A percentile compares a stretch with the other conserved stretches of the same genome.
Evolutionary conservation across 2,797 vertebrate species (phyloP).

Genomic region (Staurois parvus): DNA sequence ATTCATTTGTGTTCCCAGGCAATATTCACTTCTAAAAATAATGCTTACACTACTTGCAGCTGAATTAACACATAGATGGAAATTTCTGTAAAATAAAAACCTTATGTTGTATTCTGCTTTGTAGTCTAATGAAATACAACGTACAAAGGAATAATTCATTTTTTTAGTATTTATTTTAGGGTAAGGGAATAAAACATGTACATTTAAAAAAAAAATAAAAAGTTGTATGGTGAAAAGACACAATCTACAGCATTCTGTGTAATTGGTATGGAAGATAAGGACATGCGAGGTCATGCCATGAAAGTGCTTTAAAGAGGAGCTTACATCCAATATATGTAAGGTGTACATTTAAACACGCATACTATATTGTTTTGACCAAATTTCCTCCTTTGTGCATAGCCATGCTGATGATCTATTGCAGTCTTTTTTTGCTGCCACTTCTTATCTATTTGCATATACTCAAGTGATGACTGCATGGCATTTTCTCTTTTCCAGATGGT

Average conservation of each 20-base stretch:
- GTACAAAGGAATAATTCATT: neutral
- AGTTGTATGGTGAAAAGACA: neutral
- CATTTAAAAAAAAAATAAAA: neutral
- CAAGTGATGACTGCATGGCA: neutral
- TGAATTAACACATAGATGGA: constrained; percentile 49
- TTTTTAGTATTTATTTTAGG: neutral
- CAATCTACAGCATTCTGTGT: neutral
- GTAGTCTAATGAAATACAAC: neutral
- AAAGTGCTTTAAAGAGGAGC: neutral
- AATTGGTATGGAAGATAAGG: too few species aligned
- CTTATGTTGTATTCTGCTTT: neutral
- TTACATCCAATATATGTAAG: neutral
- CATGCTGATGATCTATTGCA: neutral
- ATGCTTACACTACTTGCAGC: neutral
- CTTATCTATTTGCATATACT: neutral
- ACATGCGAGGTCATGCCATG: neutral
- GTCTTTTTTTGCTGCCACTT: neutral
- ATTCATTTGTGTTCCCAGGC: constrained; percentile 50
- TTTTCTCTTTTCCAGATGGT: neutral
- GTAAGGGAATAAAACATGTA: neutral
- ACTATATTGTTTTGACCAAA: too few species aligned
- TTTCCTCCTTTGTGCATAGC: neutral
- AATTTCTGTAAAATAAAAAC: constrained; percentile 5
- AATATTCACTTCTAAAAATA: constrained; percentile 61
- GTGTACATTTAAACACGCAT: neutral